Evolutionary conservation across 1,140 invertebrate species (phyloP).

Genomic region (Cotesia chilonis): DNA sequence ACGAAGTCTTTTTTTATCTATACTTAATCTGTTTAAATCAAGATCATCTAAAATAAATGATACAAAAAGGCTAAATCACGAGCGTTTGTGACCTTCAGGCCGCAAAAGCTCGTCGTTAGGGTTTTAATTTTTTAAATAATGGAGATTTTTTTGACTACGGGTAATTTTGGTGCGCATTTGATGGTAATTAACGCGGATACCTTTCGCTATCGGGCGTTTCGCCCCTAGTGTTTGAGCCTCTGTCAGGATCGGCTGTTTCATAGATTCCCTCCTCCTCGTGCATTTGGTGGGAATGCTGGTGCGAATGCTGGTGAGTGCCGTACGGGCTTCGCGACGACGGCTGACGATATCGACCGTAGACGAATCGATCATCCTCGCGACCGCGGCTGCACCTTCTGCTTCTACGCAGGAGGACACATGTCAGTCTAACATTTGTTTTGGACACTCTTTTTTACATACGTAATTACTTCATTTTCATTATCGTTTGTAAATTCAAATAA

Average conservation of each 20-base stretch:
- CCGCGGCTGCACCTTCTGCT: constrained; percentile 66
- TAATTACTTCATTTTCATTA: constrained; percentile 10
- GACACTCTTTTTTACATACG: constrained; percentile 18
- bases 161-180: constrained; percentile 18
- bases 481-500: no score
- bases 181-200: constrained; percentile 66
- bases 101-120: background rate
- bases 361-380: constrained; percentile 75
- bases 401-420: constrained; percentile 52
- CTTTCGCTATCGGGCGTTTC: constrained; percentile 87
- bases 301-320: constrained; percentile 64
- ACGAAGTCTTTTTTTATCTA: background rate
- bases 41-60: no score
- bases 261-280: constrained; percentile 86
- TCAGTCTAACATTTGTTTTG: constrained; percentile 7
- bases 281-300: constrained; percentile 67
- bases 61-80: background rate
- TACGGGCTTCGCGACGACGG: constrained; percentile 72
- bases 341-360: constrained; percentile 82
- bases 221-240: constrained; percentile 68
- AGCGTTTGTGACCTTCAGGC: background rate
- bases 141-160: constrained; percentile 18
- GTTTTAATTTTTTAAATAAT: background rate
- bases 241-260: constrained; percentile 81
- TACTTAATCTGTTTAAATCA: background rate